Base-by-base conservation (phyloP, 2,113 vertebrate species). In the Hyaena hyaena region DNA sequence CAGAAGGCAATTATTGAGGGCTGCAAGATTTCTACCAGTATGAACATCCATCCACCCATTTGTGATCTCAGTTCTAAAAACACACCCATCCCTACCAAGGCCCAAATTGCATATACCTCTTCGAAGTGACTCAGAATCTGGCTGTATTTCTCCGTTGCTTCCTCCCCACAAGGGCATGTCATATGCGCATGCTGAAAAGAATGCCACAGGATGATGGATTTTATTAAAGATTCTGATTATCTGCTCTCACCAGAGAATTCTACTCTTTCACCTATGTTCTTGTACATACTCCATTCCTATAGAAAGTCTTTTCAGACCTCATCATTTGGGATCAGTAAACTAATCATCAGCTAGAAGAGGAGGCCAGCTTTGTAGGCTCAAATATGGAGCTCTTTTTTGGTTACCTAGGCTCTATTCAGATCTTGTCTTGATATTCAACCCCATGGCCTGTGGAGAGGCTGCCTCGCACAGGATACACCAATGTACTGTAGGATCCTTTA, bases 81-180 rank as follows among this genome's bases (percentile, higher is more conserved):
- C 53, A 94, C 68, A 61, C 55, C 86, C 85, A 93, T 77, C 95
- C 84, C 55, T 93, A 26, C 4, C 81, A 83, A 68, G 10, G 66
- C 85, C 82, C 87, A 93, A 55, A 88, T 6, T 58, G 33, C 7
- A 63, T 3, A n/a, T 98, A 98, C 98, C 98, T 98, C 92, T 90
- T 95, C 2, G 2, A 98, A 98, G 55, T 96, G 94, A 55, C 81
- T 90, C 96, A 97, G 96, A 95, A 97, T 93, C 61, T 79, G 83
- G 19, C 88, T 89, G 63, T 92, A 98, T 92, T 97, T 97, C 58
- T 83, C 63, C 8, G 11, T 55, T 77, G 98, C 95, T 90, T 98
- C 98, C 53, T 98, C 92, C 0, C 98, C 98, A 92, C 98, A 98
- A 23, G 96, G 84, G 71, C 98, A 99, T 48, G n/a, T 97, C 97